Evolutionary conservation across 2,888 invertebrate genomes (phyloP).

Genomic region (Thymelicus acteon): DNA sequence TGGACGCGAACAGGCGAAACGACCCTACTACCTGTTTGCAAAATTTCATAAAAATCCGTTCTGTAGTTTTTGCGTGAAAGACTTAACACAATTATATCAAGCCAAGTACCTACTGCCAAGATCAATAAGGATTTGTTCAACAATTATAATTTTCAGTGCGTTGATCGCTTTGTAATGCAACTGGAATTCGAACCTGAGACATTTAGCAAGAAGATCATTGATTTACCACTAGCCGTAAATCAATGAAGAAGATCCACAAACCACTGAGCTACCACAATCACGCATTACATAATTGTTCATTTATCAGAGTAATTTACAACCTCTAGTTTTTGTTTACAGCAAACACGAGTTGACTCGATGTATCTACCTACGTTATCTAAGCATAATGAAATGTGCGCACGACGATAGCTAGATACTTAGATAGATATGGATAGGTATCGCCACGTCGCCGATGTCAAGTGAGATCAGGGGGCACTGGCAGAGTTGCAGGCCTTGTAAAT

Average conservation of each 20-base stretch:
- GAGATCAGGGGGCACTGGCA: constrained; percentile 33
- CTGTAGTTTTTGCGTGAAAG: no score
- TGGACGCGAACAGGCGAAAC: no score
- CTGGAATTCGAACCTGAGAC: no score
- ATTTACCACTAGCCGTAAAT: no score
- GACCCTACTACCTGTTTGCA: no score
- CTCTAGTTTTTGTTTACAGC: constrained; percentile 24
- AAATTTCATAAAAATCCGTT: no score
- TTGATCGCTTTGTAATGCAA: no score
- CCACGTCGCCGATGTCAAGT: constrained; percentile 31
- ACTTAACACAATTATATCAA: no score
- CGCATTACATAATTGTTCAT: neutral
- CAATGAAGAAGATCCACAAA: no score
- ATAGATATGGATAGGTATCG: neutral
- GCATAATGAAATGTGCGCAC: constrained; percentile 24
- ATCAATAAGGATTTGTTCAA: neutral
- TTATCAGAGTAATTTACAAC: constrained; percentile 11
- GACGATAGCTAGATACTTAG: neutral
- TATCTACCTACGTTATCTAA: neutral
- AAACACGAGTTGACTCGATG: constrained; percentile 9
- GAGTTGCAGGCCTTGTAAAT: constrained; percentile 36
- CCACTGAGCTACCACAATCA: no score
- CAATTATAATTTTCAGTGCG: neutral
- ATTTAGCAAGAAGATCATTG: no score
- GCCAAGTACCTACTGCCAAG: no score